Conservation (phyloP, 2,797 vertebrate genomes). For the Miichthys miiuy region DNA sequence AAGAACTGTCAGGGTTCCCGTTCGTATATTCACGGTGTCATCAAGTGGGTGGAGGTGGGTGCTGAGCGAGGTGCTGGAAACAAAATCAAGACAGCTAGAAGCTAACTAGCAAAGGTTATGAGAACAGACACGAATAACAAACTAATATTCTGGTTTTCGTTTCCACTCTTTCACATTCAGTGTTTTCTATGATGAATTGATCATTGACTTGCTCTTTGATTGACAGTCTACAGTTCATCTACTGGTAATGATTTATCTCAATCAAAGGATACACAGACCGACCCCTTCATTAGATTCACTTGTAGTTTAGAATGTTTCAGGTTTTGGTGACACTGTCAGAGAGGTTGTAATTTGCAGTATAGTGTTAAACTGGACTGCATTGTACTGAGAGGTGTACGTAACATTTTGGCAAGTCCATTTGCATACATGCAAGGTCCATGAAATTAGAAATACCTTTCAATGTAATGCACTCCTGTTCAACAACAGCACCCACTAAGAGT, state of each 20-base stretch:
- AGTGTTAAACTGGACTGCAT: too few relatives aligned
- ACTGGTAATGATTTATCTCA: slow-evolving; percentile 25
- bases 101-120: slow-evolving; percentile 11
- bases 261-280: neutral
- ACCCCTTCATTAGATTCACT: too few relatives aligned
- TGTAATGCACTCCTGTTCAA: too few relatives aligned
- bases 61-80: slow-evolving; percentile 21
- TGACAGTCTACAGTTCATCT: slow-evolving; percentile 2
- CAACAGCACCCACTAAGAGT: too few relatives aligned
- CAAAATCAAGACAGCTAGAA: slow-evolving; percentile 23
- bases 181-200: slow-evolving; percentile 18
- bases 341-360: too few relatives aligned
- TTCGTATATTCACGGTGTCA: slow-evolving; percentile 45
- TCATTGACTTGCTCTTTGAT: slow-evolving; percentile 1
- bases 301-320: too few relatives aligned
- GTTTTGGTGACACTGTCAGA: too few relatives aligned
- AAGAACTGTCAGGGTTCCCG: slow-evolving; percentile 64
- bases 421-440: too few relatives aligned
- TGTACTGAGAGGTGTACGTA: too few relatives aligned
- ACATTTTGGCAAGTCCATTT: too few relatives aligned
- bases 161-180: slow-evolving; percentile 1
- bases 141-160: slow-evolving; percentile 1
- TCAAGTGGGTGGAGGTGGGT: slow-evolving; percentile 37
- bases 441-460: too few relatives aligned
- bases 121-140: slow-evolving; percentile 16